phyloP scores from a whole-genome alignment of 2,113 vertebrate species.

The Noctilio leporinus region DNA sequence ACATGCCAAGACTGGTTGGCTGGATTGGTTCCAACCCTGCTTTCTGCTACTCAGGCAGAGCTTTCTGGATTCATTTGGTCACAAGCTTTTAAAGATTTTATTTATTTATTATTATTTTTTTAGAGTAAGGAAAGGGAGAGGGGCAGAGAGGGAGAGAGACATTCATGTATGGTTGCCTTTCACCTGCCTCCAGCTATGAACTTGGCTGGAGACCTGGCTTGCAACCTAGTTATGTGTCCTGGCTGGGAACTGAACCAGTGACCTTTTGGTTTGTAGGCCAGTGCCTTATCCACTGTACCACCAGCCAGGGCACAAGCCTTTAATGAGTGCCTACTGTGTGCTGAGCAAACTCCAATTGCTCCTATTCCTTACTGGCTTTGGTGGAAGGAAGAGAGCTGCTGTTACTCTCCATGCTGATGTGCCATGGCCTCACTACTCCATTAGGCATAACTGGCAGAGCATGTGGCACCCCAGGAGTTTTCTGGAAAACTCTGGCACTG shows the following conservation, averaged over 20 bases:
- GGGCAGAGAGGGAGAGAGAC: too few species aligned
- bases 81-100: background rate
- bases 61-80: background rate
- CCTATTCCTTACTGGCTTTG: background rate
- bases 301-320: too few species aligned
- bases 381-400: too few species aligned
- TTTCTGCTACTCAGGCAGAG: background rate
- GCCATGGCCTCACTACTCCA: background rate
- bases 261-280: too few species aligned
- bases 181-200: too few species aligned
- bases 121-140: too few species aligned
- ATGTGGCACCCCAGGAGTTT: background rate
- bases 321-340: background rate
- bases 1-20: background rate
- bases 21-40: background rate
- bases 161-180: too few species aligned
- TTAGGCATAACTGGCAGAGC: accelerated
- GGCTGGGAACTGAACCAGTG: too few species aligned
- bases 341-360: background rate
- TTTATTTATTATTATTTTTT: too few species aligned
- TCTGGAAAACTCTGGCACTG: background rate
- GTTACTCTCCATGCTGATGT: accelerated
- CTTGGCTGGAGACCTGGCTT: too few species aligned
- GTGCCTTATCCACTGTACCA: too few species aligned
- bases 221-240: too few species aligned